Evolutionary conservation across 2,888 invertebrate genomes (phyloP).

Genomic region (Amphipyra tragopoginis): DNA sequence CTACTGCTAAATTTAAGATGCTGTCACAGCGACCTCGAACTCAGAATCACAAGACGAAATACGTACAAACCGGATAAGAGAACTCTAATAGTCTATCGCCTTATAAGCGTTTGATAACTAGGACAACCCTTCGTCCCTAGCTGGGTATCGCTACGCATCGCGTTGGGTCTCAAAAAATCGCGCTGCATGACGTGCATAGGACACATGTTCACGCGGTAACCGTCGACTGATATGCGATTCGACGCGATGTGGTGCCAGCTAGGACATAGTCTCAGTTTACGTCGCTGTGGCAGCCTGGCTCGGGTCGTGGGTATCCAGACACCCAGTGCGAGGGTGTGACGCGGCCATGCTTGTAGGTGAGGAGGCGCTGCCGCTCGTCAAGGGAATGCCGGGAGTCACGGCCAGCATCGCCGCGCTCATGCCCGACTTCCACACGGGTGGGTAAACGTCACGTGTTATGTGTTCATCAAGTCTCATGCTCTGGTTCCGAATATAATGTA

Average conservation of each 20-base stretch:
- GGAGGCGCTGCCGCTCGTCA: constrained; percentile 78
- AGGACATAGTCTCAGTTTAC: no score
- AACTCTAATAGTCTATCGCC: not conserved
- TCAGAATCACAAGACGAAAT: not conserved
- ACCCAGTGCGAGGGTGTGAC: constrained; percentile 31
- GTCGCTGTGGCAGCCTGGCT: constrained; percentile 6
- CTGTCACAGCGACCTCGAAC: constrained; percentile 48
- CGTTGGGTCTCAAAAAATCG: not conserved
- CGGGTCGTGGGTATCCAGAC: constrained; percentile 24
- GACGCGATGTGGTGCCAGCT: no score
- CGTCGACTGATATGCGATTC: no score
- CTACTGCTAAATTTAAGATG: constrained; percentile 36
- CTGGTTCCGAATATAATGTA: constrained; percentile 28
- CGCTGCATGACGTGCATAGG: not conserved
- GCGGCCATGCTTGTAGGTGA: constrained; percentile 74
- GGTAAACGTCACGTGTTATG: constrained; percentile 76
- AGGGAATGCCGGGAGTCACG: constrained; percentile 88
- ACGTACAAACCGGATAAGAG: not conserved
- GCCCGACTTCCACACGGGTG: constrained; percentile 93
- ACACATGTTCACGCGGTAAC: not conserved
- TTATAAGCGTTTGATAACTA: not conserved
- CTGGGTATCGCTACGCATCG: not conserved
- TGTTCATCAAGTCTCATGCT: constrained; percentile 88
- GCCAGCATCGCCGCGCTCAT: constrained; percentile 91
- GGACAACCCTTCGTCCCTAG: constrained; percentile 2